Evolutionary conservation across 2,888 invertebrate species (phyloP), one percentile per base, ranked within the genome.

Genomic region (Phalangium opilio): DNA sequence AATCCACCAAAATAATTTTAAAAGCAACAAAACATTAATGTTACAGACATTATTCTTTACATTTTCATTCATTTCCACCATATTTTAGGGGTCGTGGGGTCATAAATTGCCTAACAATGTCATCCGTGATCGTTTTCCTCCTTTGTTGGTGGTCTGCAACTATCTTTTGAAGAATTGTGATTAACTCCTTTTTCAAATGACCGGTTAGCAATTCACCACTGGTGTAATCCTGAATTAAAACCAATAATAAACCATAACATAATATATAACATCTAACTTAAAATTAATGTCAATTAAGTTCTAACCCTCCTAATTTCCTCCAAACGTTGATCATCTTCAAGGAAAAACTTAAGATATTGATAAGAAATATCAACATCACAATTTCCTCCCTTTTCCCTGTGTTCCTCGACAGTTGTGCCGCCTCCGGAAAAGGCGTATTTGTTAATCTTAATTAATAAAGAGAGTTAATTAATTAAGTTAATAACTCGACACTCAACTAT

Each of bases 361-460:
- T 76, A 98, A 0, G 95, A 80, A 47, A 91, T 89, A 69, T 99
- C 98, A 7, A 98, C 78, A 46, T 85, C 83, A 56, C 95, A 89
- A 69, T 96, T 81, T n/a, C 98, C 98, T 17, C 98, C 58, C 54
- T 67, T 66, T 48, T 62, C 64, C 49, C 83, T 71, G 64, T 98
- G 98, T 62, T 96, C 93, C 62, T 98, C 96, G 0, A 91, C 73
- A 0, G 93, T 91, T 5, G 81, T 75, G 60, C 81, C 83, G 3
- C 98, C 98, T 3, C 98, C 98, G 35, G 95, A 95, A 70, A 95
- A 99, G 4, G 98, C 98, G 67, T 95, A 87, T 69, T 91, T 95
- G 62, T 76, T 77, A 46, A 89, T 79, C 81, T 82, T 63, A 45
- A 61, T 57, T 20, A 27, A 33, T 35, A 40, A 48, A 41, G 36